Evolutionary conservation across 2,888 invertebrate species (phyloP), one percentile per base, ranked within the genome.

Genomic region (Boloria selene): DNA sequence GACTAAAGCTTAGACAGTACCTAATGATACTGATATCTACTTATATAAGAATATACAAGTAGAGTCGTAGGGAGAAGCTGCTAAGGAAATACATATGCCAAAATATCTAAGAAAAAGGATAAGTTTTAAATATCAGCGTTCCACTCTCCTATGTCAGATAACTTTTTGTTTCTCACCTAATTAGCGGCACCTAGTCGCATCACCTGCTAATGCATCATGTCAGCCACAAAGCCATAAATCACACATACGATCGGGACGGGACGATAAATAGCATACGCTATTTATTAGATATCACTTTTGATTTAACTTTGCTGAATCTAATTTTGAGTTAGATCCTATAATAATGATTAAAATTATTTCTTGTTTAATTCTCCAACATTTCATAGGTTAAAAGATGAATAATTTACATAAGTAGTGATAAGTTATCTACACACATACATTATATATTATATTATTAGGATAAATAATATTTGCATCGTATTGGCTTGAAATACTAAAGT

Each of bases 201-300:
- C 66, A 73, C 72, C 73, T 69, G 73, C 68, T 72, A 72, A 72
- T 73, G 70, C 51, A 69, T 73, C 71, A 70, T 64, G 73, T 68
- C 69, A 56, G 61, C 59, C 16, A 31, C 45, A 45, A 56, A 16
- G 13, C 67, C 61, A 68, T 72, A 69, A 71, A 73, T 71, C 65
- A 64, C 65, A 64, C 50, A 47, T 47, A 1, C n/a, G 22, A 64
- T 49, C 64, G 38, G 44, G 56, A 53, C 45, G 31, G 7, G 14
- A 13, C 13, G 47, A 56, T 56, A 47, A 49, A 31, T 59, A 47
- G 14, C 31, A 3, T 6, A 38, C 13, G 13, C 6, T 49, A 47
- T 59, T 47, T 38, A 59, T 49, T 59, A 31, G 17, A 38, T 38
- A 38, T 49, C 16, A 13, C 26, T 13, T 58, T 45, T 26, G 58